Evolutionary conservation across 1,140 invertebrate genomes (phyloP), one percentile per base, ranked within the genome.

Genomic region (Cydia splendana): DNA sequence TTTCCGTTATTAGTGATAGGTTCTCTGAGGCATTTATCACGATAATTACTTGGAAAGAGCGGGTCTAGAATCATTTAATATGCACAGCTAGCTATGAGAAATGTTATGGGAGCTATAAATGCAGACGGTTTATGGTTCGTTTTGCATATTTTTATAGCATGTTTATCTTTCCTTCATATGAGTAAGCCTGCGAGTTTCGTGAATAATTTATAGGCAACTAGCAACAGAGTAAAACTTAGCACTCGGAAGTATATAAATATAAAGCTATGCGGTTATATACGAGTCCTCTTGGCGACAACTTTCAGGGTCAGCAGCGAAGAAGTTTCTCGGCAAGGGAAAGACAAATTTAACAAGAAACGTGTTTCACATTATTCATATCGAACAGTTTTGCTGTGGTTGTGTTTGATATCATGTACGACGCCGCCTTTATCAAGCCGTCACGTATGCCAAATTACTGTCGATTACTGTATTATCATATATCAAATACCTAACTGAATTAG

Each of bases 291-390:
- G 28, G 7, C 2, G 7, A 38, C 65, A 69, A 69, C 30, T 69
- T 69, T 69, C 65, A 69, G 65, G 65, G 65, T 69, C 24, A 65
- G 28, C 30, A 57, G 15, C 65, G 65, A 0, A 30, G 13, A 69
- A 69, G 34, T 69, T 69, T 69, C 34, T 69, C 65, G 65, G 15
- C 5, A 20, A 34, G 30, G 65, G 65, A 30, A 69, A 69, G 65
- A 69, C 65, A 69, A 69, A 69, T 34, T 69, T 69, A 34, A 69
- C 65, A 69, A 34, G 65, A 34, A 38, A 69, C 65, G 65, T 69
- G 13, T 18, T 38, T 12, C 65, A 69, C 65, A 69, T 38, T 69
- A 69, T 69, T 34, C 15, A 69, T 30, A 69, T 34, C 30, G 65
- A 69, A 18, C 6, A 13, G 65, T 69, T 30, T 15, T 12, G 2